Percentiles rank a stretch among this genome's conserved stretches.
Evolutionary conservation across 2,888 invertebrate genomes (phyloP).

Genomic region (Elmis aenea): DNA sequence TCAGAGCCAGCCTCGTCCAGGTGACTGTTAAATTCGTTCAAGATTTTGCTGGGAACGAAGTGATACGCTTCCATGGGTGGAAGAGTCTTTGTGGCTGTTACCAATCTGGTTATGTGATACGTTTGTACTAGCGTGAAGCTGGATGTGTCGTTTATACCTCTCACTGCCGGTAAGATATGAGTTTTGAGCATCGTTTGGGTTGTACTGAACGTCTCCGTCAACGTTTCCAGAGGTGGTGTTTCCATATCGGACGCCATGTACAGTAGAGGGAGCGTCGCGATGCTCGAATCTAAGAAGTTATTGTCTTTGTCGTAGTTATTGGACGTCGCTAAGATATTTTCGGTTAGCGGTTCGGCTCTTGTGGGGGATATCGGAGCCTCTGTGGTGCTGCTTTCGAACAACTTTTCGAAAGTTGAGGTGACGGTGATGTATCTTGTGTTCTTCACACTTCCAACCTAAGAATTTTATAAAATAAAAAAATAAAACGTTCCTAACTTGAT

Average conservation of each 20-base stretch:
- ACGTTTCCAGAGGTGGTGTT: constrained; percentile 81
- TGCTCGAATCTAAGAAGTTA: constrained; percentile 66
- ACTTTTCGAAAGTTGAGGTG: constrained; percentile 79
- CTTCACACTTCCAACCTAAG: constrained; percentile 77
- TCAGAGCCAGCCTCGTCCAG: constrained; percentile 87
- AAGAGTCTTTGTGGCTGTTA: constrained; percentile 85
- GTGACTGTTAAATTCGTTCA: constrained; percentile 83
- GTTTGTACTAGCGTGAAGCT: constrained; percentile 83
- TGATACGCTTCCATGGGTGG: constrained; percentile 85
- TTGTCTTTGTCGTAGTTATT: constrained; percentile 67
- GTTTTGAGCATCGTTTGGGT: constrained; percentile 85
- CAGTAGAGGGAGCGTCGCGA: constrained; percentile 78
- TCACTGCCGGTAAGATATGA: constrained; percentile 78
- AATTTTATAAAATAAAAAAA: constrained; percentile 26
- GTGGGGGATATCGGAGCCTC: constrained; percentile 52
- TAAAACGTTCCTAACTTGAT: neutral
- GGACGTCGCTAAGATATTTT: constrained; percentile 79
- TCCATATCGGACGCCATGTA: constrained; percentile 70
- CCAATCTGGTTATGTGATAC: constrained; percentile 78
- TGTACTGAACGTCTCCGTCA: constrained; percentile 88
- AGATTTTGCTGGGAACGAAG: constrained; percentile 77
- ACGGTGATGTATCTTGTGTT: constrained; percentile 85
- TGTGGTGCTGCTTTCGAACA: constrained; percentile 57
- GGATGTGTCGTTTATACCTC: constrained; percentile 67
- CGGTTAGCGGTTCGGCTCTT: constrained; percentile 74